Evolutionary conservation across 2,113 vertebrate genomes (phyloP).

Genomic region (Chloroceryle aenea): DNA sequence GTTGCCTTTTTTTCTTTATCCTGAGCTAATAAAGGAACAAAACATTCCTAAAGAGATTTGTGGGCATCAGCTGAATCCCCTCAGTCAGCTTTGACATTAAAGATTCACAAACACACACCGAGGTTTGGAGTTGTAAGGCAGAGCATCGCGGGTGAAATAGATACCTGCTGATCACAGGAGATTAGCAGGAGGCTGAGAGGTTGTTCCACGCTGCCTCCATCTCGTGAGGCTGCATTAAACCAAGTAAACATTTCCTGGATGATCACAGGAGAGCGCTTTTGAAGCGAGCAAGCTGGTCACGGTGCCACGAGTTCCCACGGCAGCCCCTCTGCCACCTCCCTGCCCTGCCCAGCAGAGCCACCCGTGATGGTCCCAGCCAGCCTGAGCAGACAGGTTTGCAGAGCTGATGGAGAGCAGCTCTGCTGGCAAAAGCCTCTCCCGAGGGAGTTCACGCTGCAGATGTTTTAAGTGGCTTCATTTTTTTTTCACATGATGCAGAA

Average conservation of each 20-base stretch:
- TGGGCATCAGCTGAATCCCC: background rate
- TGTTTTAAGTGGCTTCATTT: background rate
- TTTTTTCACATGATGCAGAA: background rate
- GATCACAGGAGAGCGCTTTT: background rate
- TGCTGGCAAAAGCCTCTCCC: background rate
- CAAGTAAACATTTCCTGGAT: background rate
- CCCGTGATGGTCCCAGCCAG: background rate
- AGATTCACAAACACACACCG: background rate
- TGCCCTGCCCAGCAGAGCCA: background rate
- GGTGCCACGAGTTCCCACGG: accelerated
- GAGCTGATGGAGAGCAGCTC: background rate
- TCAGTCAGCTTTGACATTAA: background rate
- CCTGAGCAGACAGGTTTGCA: background rate
- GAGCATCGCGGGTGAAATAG: background rate
- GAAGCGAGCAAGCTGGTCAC: accelerated
- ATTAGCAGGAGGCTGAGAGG: background rate
- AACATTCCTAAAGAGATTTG: background rate
- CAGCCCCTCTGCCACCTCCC: background rate
- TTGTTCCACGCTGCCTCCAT: background rate
- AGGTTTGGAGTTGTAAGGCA: background rate
- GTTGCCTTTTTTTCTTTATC: background rate
- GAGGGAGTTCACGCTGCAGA: background rate
- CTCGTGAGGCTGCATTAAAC: background rate
- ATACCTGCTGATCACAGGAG: conserved; percentile 14
- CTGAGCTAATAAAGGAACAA: conserved; percentile 5